Evolutionary conservation across 2,888 invertebrate species (phyloP).

Genomic region (Drosophila sordidapex): DNA sequence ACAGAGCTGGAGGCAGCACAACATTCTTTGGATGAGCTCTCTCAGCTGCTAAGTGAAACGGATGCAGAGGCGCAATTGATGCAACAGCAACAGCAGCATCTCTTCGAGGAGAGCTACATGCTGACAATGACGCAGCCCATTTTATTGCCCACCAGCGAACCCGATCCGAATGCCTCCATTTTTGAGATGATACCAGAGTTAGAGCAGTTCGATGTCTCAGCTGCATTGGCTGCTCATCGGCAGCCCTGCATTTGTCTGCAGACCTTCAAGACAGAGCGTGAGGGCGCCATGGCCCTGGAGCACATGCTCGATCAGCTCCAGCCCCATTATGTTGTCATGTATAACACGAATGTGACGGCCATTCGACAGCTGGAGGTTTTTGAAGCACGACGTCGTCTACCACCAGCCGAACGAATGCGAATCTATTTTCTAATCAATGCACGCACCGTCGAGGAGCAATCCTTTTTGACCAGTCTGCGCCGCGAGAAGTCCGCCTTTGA

Average conservation of each 20-base stretch:
- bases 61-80: constrained; percentile 83
- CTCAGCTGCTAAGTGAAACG: constrained; percentile 75
- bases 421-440: constrained; percentile 96
- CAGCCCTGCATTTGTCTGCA: constrained; percentile 91
- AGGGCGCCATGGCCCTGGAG: constrained; percentile 90
- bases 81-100: constrained; percentile 85
- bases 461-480: constrained; percentile 94
- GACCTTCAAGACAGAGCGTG: constrained; percentile 90
- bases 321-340: constrained; percentile 95
- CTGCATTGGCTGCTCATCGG: constrained; percentile 86
- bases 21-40: constrained; percentile 71
- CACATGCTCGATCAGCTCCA: constrained; percentile 88
- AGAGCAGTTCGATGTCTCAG: constrained; percentile 89
- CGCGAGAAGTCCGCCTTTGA: constrained; percentile 98
- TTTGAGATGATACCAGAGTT: constrained; percentile 90
- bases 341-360: constrained; percentile 94
- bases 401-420: constrained; percentile 86
- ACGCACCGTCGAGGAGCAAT: constrained; percentile 98
- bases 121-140: constrained; percentile 88
- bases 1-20: not conserved
- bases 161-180: constrained; percentile 70
- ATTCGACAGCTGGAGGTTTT: constrained; percentile 96
- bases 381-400: constrained; percentile 87
- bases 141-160: not conserved
- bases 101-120: constrained; percentile 88